Conservation (phyloP, 2,797 vertebrate genomes). For the Scomberomorus guttatus region DNA sequence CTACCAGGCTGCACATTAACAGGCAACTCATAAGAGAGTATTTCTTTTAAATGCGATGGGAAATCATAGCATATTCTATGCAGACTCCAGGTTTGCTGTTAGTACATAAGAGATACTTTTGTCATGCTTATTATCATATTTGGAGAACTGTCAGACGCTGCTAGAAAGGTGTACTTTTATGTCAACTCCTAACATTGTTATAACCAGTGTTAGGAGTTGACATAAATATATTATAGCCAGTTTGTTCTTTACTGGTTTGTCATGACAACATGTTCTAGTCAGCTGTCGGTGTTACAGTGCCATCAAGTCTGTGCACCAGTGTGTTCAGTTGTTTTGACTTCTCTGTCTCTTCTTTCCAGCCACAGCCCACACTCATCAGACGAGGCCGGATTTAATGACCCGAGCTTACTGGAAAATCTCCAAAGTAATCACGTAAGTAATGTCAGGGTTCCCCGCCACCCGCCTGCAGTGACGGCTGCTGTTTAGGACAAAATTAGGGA, state of each 20-base stretch:
- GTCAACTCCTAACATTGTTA: background rate
- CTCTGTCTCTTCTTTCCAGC: slow-evolving; percentile 82
- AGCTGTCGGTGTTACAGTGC: slow-evolving; percentile 8
- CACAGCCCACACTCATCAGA: slow-evolving; percentile 91
- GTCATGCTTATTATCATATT: slow-evolving; percentile 2
- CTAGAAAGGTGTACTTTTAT: background rate
- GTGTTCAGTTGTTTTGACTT: slow-evolving; percentile 49
- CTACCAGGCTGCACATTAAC: background rate
- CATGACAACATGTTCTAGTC: slow-evolving; percentile 13
- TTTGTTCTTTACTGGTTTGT: slow-evolving; percentile 16
- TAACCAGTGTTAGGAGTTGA: background rate
- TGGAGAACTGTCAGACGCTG: background rate
- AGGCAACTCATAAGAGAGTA: background rate
- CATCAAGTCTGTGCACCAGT: slow-evolving; percentile 19
- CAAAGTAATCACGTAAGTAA: slow-evolving; percentile 97
- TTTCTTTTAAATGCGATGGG: slow-evolving; percentile 17
- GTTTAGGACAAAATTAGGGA: slow-evolving; percentile 46
- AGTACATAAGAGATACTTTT: slow-evolving; percentile 1
- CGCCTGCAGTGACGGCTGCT: slow-evolving; percentile 19
- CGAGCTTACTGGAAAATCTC: slow-evolving; percentile 96
- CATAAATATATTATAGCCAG: background rate
- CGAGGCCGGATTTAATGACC: slow-evolving; percentile 92
- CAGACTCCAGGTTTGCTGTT: background rate
- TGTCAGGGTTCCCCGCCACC: slow-evolving; percentile 55
- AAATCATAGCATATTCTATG: background rate